These are phyloP conservation scores for Lobophora halterata DNA, from an alignment of 2,888 invertebrate species.

Conservation along the genomic window DNA sequence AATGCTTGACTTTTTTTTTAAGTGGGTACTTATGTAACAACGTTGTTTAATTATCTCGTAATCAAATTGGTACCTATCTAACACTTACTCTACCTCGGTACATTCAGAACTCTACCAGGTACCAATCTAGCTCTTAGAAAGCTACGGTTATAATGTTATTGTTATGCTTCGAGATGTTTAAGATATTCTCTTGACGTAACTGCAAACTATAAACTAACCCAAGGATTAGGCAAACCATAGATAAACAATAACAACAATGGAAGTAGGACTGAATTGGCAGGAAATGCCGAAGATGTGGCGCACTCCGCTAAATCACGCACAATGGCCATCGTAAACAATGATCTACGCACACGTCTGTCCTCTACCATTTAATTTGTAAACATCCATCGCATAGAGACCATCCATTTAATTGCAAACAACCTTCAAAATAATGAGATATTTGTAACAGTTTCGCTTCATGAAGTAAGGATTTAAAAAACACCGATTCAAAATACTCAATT, in stretches of 20 bases:
- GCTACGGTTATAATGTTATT: too few species aligned
- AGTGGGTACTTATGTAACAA: too few species aligned
- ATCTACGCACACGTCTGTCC: slow-evolving; percentile 25
- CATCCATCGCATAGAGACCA: slow-evolving; percentile 39
- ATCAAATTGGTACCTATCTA: too few species aligned
- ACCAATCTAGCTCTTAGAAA: too few species aligned
- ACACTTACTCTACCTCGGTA: too few species aligned
- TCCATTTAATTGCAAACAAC: slow-evolving; percentile 26
- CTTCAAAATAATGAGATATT: slow-evolving; percentile 32
- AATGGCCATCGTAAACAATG: slow-evolving; percentile 59
- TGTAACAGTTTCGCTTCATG: slow-evolving; percentile 30
- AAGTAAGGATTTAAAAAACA: slow-evolving; percentile 39
- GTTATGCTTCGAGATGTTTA: slow-evolving; percentile 16
- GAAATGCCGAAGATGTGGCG: slow-evolving; percentile 66
- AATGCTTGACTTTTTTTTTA: too few species aligned
- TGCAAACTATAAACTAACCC: slow-evolving; percentile 17
- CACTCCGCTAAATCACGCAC: slow-evolving; percentile 54
- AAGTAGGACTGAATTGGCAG: slow-evolving; percentile 47
- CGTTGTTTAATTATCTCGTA: too few species aligned
- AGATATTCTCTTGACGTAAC: slow-evolving; percentile 15
- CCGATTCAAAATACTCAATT: slow-evolving; percentile 58
- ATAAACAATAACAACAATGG: slow-evolving; percentile 64
- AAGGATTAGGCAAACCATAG: slow-evolving; percentile 24
- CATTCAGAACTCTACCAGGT: too few species aligned
- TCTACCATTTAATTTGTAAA: slow-evolving; percentile 45